These are phyloP conservation scores for Chorisops tibialis DNA, from an alignment of 2,888 invertebrate species.

Conservation along the genomic window DNA sequence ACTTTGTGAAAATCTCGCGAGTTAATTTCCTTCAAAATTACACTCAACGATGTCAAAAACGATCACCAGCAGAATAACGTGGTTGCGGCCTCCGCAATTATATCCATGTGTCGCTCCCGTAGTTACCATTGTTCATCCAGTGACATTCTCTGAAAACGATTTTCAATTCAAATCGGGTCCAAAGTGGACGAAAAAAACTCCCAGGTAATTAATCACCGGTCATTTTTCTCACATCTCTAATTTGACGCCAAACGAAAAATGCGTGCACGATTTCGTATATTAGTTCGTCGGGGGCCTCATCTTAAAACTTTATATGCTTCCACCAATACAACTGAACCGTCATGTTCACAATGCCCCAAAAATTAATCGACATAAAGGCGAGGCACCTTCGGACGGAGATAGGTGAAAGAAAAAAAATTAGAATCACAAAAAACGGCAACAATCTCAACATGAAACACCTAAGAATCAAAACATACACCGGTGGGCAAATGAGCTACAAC, in stretches of 20 bases:
- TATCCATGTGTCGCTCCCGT: too few species aligned
- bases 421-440: neutral
- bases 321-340: too few species aligned
- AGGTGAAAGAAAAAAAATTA: too few species aligned
- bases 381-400: too few species aligned
- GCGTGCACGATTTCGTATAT: slow-evolving; percentile 31
- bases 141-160: slow-evolving; percentile 3
- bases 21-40: too few species aligned
- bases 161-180: slow-evolving; percentile 13
- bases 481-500: slow-evolving; percentile 9
- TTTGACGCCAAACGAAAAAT: slow-evolving; percentile 23
- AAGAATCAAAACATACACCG: slow-evolving; percentile 6
- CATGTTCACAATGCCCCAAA: too few species aligned
- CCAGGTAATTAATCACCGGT: slow-evolving; percentile 32
- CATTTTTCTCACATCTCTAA: slow-evolving; percentile 28
- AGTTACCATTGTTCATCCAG: neutral
- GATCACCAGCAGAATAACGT: too few species aligned
- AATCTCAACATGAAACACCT: slow-evolving; percentile 6
- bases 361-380: too few species aligned
- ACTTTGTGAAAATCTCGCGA: neutral
- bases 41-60: too few species aligned
- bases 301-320: too few species aligned
- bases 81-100: too few species aligned
- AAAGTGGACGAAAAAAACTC: slow-evolving; percentile 4
- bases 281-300: neutral